phyloP scores from a whole-genome alignment of 2,888 invertebrate species.

The Brachylomia viminalis region DNA sequence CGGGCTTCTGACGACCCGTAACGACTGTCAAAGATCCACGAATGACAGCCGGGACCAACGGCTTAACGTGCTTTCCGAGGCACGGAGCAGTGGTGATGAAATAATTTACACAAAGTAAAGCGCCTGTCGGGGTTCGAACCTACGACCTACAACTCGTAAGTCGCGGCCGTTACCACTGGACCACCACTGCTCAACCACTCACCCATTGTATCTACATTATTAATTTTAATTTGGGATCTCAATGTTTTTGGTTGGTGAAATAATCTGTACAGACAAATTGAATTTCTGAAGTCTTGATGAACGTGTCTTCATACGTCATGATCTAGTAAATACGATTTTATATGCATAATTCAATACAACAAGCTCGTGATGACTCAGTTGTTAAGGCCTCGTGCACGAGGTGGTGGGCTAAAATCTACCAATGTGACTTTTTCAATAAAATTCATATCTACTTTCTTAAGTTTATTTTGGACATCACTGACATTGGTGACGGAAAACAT shows the following conservation, averaged over 20 bases:
- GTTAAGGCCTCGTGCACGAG: not conserved
- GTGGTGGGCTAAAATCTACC: not conserved
- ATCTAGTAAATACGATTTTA: not conserved
- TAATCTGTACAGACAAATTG: not conserved
- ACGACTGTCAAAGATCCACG: no score
- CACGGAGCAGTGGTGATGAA: no score
- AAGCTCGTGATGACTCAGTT: not conserved
- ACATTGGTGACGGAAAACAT: not conserved
- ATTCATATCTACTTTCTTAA: not conserved
- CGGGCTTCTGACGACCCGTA: no score
- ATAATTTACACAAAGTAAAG: no score
- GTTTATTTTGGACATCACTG: not conserved
- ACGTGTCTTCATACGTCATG: not conserved
- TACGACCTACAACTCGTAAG: no score
- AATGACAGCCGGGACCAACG: no score
- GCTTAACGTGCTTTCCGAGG: no score
- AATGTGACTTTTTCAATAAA: not conserved
- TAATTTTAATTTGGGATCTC: not conserved
- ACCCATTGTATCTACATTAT: not conserved
- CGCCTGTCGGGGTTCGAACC: no score
- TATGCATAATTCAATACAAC: not conserved
- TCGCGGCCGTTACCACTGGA: no score
- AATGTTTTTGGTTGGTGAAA: not conserved
- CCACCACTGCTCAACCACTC: no score
- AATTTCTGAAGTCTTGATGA: not conserved